A percentile compares a stretch with the other conserved stretches of the same genome.
phyloP scores from a whole-genome alignment of 2,113 vertebrate genomes.

The Phoenicopterus ruber region DNA sequence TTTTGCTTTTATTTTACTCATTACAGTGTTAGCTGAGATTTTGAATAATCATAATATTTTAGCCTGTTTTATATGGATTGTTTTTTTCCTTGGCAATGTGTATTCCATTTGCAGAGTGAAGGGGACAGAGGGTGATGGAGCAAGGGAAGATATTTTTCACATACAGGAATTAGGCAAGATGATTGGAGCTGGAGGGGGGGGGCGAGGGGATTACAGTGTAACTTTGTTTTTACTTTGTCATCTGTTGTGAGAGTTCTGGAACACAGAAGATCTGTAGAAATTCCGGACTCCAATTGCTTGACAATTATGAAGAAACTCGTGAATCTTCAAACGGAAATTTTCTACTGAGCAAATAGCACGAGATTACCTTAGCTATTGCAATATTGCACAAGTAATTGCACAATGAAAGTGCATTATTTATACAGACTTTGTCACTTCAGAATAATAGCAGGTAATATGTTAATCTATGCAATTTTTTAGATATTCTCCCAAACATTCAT shows the following conservation, averaged over 20 bases:
- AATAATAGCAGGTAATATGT: not conserved
- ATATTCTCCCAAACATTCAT: not conserved
- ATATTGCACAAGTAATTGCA: conserved; percentile 51
- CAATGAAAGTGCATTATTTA: conserved; percentile 17
- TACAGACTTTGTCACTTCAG: not conserved
- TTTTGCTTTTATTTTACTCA: not conserved
- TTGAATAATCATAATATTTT: not conserved
- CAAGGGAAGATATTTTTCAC: not conserved
- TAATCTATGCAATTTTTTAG: not conserved
- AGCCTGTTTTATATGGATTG: not conserved
- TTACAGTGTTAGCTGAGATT: not conserved
- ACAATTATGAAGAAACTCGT: not conserved
- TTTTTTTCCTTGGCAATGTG: not conserved
- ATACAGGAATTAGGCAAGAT: not conserved
- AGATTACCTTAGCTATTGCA: conserved; percentile 12
- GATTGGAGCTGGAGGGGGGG: not conserved
- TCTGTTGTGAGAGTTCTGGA: not conserved
- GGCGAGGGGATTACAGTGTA: not conserved
- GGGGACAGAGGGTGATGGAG: not conserved
- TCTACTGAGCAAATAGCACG: not conserved
- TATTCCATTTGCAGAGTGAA: not conserved
- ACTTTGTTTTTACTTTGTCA: not conserved
- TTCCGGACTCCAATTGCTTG: not conserved
- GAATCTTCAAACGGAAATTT: conserved; percentile 10
- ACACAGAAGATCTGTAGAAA: not conserved